These are phyloP conservation scores for Corticium candelabrum DNA, from an alignment of 37 sponge, comb jelly and placozoan species.

Conservation along the genomic window DNA sequence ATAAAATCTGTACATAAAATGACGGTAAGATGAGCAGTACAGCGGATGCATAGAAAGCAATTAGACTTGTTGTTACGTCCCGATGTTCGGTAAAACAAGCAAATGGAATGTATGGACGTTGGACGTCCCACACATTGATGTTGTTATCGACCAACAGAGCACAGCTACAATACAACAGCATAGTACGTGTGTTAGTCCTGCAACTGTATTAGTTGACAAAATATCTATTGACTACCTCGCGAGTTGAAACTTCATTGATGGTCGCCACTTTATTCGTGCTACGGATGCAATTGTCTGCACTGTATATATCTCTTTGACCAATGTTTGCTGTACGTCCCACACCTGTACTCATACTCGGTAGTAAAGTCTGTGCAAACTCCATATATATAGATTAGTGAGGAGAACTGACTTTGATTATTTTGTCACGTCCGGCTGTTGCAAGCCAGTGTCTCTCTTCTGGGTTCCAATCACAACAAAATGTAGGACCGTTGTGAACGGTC, in stretches of 20 bases:
- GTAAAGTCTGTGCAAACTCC: too few species aligned
- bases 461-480: constrained; percentile 76
- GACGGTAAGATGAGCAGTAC: not conserved
- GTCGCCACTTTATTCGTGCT: constrained; percentile 57
- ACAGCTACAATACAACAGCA: constrained; percentile 32
- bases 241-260: constrained; percentile 26
- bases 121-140: constrained; percentile 54
- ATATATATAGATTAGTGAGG: too few species aligned
- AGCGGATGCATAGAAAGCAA: not conserved
- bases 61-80: constrained; percentile 69
- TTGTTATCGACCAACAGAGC: constrained; percentile 45
- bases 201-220: not conserved
- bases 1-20: constrained; percentile 45
- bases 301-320: constrained; percentile 29
- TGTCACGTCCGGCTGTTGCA: constrained; percentile 69
- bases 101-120: constrained; percentile 59
- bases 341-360: constrained; percentile 32
- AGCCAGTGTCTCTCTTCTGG: constrained; percentile 44
- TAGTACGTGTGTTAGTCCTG: not conserved
- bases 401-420: constrained; percentile 56
- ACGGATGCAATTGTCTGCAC: constrained; percentile 44
- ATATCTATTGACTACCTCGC: constrained; percentile 22
- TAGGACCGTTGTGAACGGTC: constrained; percentile 55
- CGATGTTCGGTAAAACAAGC: constrained; percentile 56
- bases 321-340: constrained; percentile 26